Conservation (phyloP, 2,113 vertebrate species). For the Orycteropus afer region DNA sequence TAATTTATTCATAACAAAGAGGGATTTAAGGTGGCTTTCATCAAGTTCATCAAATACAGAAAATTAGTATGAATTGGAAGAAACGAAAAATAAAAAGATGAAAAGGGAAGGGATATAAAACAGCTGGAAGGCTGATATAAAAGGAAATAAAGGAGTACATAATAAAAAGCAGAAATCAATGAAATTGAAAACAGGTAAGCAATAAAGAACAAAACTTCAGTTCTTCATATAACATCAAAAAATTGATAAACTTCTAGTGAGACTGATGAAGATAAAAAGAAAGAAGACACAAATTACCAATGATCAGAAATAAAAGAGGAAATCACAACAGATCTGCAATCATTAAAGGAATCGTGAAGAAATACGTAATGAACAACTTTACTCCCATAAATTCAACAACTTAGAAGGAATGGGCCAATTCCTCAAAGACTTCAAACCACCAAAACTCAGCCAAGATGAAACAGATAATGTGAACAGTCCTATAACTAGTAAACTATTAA, state of each 20-base stretch:
- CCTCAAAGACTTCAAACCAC: not conserved
- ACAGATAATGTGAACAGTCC: not conserved
- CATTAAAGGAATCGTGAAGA: not conserved
- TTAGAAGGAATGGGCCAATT: not conserved
- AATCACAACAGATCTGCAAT: not conserved
- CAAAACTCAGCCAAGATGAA: not conserved
- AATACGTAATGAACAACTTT: not conserved
- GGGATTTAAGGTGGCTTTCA: not conserved
- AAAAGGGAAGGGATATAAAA: not conserved
- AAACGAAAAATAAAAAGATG: not conserved
- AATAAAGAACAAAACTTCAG: not conserved
- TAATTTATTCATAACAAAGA: not conserved
- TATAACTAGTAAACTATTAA: not conserved
- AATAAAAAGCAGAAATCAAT: not conserved
- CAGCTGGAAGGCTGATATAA: not conserved
- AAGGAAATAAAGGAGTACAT: not conserved
- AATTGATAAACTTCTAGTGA: not conserved
- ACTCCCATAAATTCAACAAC: constrained; percentile 8
- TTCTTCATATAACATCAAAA: not conserved
- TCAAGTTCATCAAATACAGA: not conserved
- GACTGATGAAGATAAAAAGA: not conserved
- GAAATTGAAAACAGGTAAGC: not conserved
- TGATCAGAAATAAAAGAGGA: not conserved
- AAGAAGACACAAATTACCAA: not conserved
- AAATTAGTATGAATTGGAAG: not conserved